Evolutionary conservation across 2,797 vertebrate genomes (phyloP).

Genomic region (Adrianichthys oophorus): DNA sequence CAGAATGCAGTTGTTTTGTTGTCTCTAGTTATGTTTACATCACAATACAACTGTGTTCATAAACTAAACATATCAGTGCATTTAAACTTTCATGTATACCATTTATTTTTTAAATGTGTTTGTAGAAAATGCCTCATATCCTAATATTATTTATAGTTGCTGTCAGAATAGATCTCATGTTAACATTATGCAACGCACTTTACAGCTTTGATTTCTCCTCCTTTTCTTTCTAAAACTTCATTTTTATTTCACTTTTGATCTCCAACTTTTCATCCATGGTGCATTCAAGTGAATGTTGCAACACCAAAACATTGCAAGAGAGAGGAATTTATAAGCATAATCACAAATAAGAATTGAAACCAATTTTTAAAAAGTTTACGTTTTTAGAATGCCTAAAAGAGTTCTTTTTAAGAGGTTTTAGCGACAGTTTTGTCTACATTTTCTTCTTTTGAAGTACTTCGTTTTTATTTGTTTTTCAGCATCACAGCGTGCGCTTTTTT

Average conservation of each 20-base stretch:
- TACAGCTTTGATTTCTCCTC: no score
- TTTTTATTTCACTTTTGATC: no score
- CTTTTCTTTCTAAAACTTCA: no score
- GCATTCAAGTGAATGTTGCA: no score
- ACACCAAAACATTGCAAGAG: no score
- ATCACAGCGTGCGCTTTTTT: conserved; percentile 17
- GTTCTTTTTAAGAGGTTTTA: background rate
- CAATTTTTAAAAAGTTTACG: no score
- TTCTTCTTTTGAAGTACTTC: conserved; percentile 11
- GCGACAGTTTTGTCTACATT: conserved; percentile 14
- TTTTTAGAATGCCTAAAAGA: no score
- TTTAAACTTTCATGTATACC: conserved; percentile 38
- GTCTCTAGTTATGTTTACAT: conserved; percentile 72
- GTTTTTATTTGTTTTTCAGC: conserved; percentile 34
- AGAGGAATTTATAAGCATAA: no score
- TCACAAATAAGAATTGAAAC: no score
- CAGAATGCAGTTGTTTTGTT: conserved; percentile 39
- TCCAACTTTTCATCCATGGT: no score
- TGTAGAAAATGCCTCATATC: conserved; percentile 42
- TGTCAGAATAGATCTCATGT: conserved; percentile 21
- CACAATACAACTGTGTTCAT: conserved; percentile 52
- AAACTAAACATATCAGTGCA: conserved; percentile 50
- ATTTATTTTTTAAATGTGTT: conserved; percentile 43
- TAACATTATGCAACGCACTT: conserved; percentile 3
- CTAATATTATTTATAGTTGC: conserved; percentile 30